A percentile compares a stretch with the other conserved stretches of the same genome.
Conservation (phyloP, 2,797 vertebrate species). For the Capromys pilorides region DNA sequence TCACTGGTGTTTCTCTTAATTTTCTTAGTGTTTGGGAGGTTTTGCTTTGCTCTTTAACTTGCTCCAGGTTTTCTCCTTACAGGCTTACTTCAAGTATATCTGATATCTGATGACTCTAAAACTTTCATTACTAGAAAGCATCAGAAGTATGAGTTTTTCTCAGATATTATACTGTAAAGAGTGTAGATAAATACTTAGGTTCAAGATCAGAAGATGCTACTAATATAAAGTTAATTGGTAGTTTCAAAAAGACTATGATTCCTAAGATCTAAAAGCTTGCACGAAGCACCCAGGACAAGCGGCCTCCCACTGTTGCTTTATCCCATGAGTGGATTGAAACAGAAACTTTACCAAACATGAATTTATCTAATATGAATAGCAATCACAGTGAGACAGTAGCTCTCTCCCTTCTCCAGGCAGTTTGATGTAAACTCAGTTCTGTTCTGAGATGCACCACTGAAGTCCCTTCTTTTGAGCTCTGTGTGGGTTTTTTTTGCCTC, state of each 20-base stretch:
- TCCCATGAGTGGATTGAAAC: background rate
- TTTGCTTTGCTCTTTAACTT: background rate
- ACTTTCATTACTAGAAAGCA: background rate
- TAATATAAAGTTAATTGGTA: background rate
- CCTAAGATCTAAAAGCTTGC: background rate
- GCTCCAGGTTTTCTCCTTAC: background rate
- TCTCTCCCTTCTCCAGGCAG: background rate
- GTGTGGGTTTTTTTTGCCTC: background rate
- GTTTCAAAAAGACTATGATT: background rate
- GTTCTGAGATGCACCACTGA: background rate
- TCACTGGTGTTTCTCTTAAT: background rate
- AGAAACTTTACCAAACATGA: background rate
- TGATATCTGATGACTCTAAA: background rate
- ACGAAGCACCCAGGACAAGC: background rate
- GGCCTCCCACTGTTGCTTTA: background rate
- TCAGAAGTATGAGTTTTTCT: background rate
- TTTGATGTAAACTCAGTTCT: background rate
- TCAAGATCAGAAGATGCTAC: constrained; percentile 2
- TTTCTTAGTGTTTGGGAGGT: background rate
- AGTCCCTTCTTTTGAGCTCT: constrained; percentile 25
- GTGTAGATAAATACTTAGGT: background rate
- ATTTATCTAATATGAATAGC: background rate
- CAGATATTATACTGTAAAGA: background rate
- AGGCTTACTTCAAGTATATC: background rate
- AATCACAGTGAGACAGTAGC: background rate